Percentiles rank a stretch among this genome's conserved stretches.
Evolutionary conservation across 2,113 vertebrate genomes (phyloP).

Genomic region (Channa argus): DNA sequence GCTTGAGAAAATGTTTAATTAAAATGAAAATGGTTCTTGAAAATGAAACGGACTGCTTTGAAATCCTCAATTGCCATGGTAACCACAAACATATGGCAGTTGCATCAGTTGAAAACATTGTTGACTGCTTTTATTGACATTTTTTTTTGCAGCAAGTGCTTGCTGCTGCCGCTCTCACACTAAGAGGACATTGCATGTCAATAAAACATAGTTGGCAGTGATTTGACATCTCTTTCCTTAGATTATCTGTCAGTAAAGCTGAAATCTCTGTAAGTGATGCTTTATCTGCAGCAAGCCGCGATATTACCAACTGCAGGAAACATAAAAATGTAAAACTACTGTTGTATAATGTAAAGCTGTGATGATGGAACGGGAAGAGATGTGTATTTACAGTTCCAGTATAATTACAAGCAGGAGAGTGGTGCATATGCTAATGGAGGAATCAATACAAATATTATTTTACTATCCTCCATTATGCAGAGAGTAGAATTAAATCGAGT

Average conservation of each 20-base stretch:
- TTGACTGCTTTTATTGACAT: background rate
- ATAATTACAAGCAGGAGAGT: background rate
- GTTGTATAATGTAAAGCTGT: constrained; percentile 1
- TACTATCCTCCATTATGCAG: background rate
- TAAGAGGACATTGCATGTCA: background rate
- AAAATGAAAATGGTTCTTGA: background rate
- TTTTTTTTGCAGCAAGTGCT: background rate
- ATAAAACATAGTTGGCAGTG: background rate
- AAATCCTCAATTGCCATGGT: background rate
- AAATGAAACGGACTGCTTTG: background rate
- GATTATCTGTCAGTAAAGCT: background rate
- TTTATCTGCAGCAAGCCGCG: background rate
- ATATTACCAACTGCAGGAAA: background rate
- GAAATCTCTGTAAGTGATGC: background rate
- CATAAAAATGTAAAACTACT: background rate
- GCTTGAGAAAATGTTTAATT: background rate
- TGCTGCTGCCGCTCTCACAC: background rate
- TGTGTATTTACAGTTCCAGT: background rate
- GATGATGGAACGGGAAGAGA: background rate
- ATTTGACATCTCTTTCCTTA: background rate
- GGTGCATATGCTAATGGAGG: background rate
- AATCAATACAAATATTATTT: background rate
- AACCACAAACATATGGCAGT: too few species aligned
- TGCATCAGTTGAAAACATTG: background rate
- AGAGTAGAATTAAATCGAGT: background rate